Conservation (phyloP, 2,888 invertebrate genomes). For the Pachycephus smyrnensis region DNA sequence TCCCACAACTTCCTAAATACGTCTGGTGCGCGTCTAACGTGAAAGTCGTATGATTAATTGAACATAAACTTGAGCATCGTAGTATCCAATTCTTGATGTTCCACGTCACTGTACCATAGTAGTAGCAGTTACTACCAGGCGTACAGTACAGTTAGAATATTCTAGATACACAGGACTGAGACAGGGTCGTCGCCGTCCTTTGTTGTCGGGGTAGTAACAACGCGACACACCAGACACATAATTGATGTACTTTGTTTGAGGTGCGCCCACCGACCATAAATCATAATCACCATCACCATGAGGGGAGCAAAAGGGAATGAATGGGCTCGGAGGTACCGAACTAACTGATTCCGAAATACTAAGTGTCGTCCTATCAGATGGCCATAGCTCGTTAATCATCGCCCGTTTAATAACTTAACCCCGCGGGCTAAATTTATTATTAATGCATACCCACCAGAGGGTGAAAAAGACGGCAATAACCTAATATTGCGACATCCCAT, state of each 20-base stretch:
- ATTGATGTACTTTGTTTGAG: conserved; percentile 36
- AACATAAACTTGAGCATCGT: neutral
- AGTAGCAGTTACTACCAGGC: neutral
- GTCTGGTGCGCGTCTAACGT: neutral
- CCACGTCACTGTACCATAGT: neutral
- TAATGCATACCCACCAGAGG: conserved; percentile 16
- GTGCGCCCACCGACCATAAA: conserved; percentile 30
- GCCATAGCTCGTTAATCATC: conserved; percentile 34
- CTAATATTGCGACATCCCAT: neutral
- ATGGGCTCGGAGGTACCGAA: conserved; percentile 23
- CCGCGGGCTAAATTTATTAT: conserved; percentile 20
- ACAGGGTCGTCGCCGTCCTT: neutral
- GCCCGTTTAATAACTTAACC: conserved; percentile 26
- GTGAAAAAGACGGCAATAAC: neutral
- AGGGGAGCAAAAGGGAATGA: conserved; percentile 17
- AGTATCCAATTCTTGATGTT: neutral
- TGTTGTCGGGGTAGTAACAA: conserved; percentile 3
- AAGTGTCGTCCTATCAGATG: conserved; percentile 35
- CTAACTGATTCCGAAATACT: conserved; percentile 36
- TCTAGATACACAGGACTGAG: neutral
- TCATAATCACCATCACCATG: conserved; percentile 30
- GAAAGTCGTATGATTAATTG: neutral
- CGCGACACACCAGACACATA: conserved; percentile 28
- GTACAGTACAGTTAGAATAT: neutral
- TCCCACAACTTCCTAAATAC: neutral